Evolutionary conservation across 2,797 vertebrate genomes (phyloP), one percentile per base, ranked within the genome.

Genomic region (Gephyroberyx darwinii): DNA sequence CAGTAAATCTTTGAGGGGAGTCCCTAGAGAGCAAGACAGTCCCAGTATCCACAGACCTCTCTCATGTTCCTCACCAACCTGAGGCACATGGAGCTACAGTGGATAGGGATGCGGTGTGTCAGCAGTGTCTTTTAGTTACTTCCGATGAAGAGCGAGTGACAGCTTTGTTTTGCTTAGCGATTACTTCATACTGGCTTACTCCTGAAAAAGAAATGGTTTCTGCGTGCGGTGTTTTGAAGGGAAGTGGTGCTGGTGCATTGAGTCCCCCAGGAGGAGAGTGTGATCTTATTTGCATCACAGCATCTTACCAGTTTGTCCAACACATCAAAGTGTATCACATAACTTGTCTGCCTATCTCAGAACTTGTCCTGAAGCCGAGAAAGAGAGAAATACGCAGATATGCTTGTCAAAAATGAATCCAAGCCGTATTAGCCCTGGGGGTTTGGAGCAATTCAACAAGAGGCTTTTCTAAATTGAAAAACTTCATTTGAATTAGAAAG

Each of bases 231-330:
- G 60, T 75, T 74, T 84, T 82, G 73, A 81, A 84, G 26, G 62
- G 37, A 71, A 65, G 62, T 62, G 57, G 69, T 69, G 58, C 17
- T 68, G 71, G 64, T 64, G 74, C 74, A 67, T 69, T 7, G 50
- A 69, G 45, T 84, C 82, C 79, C 83, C 31, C 61, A 16, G 85
- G 71, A 74, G 19, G 19, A 33, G 51, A 54, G 78, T 78, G 80
- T 71, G 79, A 86, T 82, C 54, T 71, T 62, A 70, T 83, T 83
- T 82, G 74, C 67, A 51, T 86, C 84, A 85, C 68, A 51, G 75
- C 55, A 62, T 79, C 82, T 74, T 45, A 51, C 60, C 67, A 71
- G 70, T 71, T 43, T 26, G 59, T 47, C 37, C 61, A 0, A 8
- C 75, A 83, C 37, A 59, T 87, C 75, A 72, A 72, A 77, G 68